phyloP scores from a whole-genome alignment of 2,888 invertebrate genomes.

The Euplexia lucipara region DNA sequence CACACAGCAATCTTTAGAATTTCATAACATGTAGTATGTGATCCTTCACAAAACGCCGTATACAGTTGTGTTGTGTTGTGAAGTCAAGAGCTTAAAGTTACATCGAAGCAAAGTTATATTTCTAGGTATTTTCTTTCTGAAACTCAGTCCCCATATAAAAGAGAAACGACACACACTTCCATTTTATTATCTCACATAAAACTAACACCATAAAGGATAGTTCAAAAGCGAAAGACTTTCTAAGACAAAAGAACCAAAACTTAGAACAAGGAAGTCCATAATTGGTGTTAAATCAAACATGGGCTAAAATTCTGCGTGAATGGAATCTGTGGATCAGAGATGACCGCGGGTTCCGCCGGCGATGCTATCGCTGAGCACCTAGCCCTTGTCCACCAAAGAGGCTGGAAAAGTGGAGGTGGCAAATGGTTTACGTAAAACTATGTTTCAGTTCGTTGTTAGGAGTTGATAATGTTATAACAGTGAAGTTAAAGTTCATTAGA shows the following conservation, averaged over 20 bases:
- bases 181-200: slow-evolving; percentile 43
- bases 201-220: slow-evolving; percentile 44
- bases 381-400: slow-evolving; percentile 72
- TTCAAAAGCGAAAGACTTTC: slow-evolving; percentile 57
- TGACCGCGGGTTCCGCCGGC: slow-evolving; percentile 86
- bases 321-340: slow-evolving; percentile 89
- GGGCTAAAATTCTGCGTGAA: slow-evolving; percentile 89
- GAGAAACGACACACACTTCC: slow-evolving; percentile 11
- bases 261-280: slow-evolving; percentile 88
- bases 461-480: too few relatives aligned
- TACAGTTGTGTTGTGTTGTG: slow-evolving; percentile 11
- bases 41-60: slow-evolving; percentile 8
- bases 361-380: slow-evolving; percentile 89
- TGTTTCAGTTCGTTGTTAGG: too few relatives aligned
- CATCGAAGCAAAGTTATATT: slow-evolving; percentile 12
- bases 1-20: not conserved
- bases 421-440: slow-evolving; percentile 13
- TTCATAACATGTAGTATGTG: not conserved
- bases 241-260: slow-evolving; percentile 64
- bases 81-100: slow-evolving; percentile 1
- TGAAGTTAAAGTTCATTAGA: too few relatives aligned
- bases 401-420: slow-evolving; percentile 56
- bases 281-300: slow-evolving; percentile 91
- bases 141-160: slow-evolving; percentile 12
- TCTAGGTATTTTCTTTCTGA: slow-evolving; percentile 15